A percentile compares a stretch with the other conserved stretches of the same genome.
These are phyloP conservation scores for Myotis daubentonii DNA, from an alignment of 2,797 vertebrate species.

Conservation along the genomic window DNA sequence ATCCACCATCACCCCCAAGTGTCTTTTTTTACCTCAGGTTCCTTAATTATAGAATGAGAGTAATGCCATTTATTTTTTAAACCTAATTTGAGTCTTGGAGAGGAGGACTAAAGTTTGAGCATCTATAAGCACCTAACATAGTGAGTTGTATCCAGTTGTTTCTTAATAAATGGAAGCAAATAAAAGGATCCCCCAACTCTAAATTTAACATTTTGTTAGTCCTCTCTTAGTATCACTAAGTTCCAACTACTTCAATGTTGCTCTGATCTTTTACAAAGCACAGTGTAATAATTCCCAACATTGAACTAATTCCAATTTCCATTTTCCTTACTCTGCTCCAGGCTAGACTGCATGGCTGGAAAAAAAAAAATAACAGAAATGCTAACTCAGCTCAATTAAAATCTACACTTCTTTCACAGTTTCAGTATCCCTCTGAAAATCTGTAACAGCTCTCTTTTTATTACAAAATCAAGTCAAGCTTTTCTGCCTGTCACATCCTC, in stretches of 20 bases:
- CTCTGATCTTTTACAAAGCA: background rate
- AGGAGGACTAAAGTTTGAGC: background rate
- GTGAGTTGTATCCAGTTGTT: background rate
- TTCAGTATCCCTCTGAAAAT: background rate
- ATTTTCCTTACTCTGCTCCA: constrained; percentile 4
- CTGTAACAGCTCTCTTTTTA: background rate
- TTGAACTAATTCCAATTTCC: background rate
- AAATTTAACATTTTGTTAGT: background rate
- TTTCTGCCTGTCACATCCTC: background rate
- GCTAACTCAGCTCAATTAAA: background rate
- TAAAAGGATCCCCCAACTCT: background rate
- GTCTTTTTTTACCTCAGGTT: background rate
- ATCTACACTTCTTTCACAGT: background rate
- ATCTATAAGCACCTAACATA: background rate
- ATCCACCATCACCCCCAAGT: background rate
- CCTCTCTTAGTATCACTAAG: background rate
- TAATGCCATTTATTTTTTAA: background rate
- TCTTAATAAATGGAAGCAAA: background rate
- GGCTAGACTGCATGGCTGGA: background rate
- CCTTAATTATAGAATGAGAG: background rate
- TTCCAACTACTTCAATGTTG: background rate
- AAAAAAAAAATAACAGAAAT: background rate
- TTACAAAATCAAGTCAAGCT: background rate
- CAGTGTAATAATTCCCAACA: background rate
- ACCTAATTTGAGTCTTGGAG: background rate